Evolutionary conservation across 2,113 vertebrate species (phyloP).

Genomic region (Cairina moschata): DNA sequence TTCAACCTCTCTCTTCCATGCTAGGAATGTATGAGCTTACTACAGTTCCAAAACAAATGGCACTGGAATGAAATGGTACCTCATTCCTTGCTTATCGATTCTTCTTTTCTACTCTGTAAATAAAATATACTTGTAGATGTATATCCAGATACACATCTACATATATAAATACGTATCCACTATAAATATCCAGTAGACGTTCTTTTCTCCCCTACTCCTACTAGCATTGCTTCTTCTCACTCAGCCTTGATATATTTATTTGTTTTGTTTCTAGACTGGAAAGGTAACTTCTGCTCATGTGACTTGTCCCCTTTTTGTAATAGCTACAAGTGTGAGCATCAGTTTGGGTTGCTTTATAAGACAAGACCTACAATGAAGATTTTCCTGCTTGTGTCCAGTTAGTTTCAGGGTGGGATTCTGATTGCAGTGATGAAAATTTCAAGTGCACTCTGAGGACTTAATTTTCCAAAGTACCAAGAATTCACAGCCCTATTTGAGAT

Average conservation of each 20-base stretch:
- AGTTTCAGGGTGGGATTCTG: neutral
- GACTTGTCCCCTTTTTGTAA: neutral
- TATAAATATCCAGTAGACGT: neutral
- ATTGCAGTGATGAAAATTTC: neutral
- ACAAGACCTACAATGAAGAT: neutral
- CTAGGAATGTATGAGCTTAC: conserved; percentile 18
- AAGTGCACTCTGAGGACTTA: neutral
- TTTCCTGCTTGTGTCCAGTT: neutral
- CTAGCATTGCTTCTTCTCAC: neutral
- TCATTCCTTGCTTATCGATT: neutral
- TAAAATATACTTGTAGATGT: neutral
- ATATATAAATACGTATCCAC: no score
- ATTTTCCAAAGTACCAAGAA: neutral
- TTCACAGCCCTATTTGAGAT: neutral
- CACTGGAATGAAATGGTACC: neutral
- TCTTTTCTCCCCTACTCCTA: neutral
- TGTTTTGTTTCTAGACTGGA: neutral
- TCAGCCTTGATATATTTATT: neutral
- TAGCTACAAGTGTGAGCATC: neutral
- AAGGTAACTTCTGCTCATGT: neutral
- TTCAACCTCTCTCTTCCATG: conserved; percentile 29
- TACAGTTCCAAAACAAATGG: neutral
- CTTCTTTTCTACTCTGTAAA: neutral
- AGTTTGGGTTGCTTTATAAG: neutral
- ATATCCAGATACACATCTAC: no score